Percentiles rank a stretch among this genome's conserved stretches.
These are phyloP conservation scores for Alethe castanea DNA, from an alignment of 2,113 vertebrate species.

Conservation along the genomic window DNA sequence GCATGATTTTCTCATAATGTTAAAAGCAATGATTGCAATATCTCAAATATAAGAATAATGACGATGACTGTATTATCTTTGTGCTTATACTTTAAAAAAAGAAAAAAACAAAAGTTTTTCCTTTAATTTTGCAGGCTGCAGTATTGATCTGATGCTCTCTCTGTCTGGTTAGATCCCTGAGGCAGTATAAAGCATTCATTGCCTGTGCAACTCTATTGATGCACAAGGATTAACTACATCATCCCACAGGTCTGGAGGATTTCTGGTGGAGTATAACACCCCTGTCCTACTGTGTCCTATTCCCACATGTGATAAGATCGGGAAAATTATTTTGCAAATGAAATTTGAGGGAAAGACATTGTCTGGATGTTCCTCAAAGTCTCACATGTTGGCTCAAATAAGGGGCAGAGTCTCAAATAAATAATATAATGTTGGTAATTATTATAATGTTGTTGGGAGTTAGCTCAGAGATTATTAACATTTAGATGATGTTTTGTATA, in stretches of 20 bases:
- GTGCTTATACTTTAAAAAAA: not conserved
- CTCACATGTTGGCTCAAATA: not conserved
- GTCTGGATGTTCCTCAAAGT: not conserved
- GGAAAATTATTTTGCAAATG: not conserved
- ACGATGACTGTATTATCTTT: not conserved
- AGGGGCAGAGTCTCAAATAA: not conserved
- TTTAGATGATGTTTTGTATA: not conserved
- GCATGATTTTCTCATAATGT: not conserved
- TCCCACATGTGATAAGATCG: not conserved
- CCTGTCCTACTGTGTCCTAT: not conserved
- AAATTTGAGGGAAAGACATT: not conserved
- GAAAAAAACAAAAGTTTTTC: not conserved
- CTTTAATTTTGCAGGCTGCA: not conserved
- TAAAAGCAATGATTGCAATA: not conserved
- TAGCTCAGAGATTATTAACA: not conserved
- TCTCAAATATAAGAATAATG: not conserved
- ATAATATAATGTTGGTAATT: not conserved
- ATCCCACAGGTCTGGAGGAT: not conserved
- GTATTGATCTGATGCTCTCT: not conserved
- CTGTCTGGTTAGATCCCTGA: not conserved
- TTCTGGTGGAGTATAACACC: not conserved
- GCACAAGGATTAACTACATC: not conserved
- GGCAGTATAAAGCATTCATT: not conserved
- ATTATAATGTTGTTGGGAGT: no score
- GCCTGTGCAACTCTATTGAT: not conserved